phyloP scores from a whole-genome alignment of 2,113 vertebrate species.

The Apteryx owenii region DNA sequence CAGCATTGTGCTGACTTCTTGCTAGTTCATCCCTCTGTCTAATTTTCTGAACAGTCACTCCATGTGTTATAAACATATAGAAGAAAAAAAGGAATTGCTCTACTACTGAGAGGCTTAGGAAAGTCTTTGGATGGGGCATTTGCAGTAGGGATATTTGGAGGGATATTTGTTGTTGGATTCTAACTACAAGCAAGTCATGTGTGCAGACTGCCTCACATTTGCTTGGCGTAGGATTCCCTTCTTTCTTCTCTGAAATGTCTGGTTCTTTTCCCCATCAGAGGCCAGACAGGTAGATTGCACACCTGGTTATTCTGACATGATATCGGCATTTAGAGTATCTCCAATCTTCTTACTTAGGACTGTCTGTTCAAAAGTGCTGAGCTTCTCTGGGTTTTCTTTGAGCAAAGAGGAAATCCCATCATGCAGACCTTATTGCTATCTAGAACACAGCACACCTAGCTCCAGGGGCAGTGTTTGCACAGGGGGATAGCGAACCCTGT shows the following conservation, averaged over 20 bases:
- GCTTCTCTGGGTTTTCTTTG: neutral
- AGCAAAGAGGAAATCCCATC: neutral
- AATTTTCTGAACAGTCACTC: neutral
- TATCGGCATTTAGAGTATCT: neutral
- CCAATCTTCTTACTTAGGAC: neutral
- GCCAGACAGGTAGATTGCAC: neutral
- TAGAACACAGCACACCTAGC: neutral
- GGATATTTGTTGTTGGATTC: neutral
- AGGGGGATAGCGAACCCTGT: neutral
- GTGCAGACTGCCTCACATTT: accelerated
- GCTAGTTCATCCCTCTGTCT: neutral
- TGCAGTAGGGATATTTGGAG: neutral
- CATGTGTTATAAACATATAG: neutral
- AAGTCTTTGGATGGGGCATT: neutral
- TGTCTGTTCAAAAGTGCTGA: neutral
- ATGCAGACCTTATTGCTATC: neutral
- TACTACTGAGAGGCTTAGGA: neutral
- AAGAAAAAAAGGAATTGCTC: neutral
- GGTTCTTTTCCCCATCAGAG: neutral
- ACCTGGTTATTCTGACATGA: neutral
- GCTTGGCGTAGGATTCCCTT: neutral
- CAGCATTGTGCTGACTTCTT: no score
- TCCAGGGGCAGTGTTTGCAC: neutral
- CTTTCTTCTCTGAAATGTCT: neutral
- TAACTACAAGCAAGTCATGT: neutral